Evolutionary conservation across 1,140 invertebrate genomes (phyloP), one percentile per base, ranked within the genome.

Genomic region (Gonatopus flavifemur): DNA sequence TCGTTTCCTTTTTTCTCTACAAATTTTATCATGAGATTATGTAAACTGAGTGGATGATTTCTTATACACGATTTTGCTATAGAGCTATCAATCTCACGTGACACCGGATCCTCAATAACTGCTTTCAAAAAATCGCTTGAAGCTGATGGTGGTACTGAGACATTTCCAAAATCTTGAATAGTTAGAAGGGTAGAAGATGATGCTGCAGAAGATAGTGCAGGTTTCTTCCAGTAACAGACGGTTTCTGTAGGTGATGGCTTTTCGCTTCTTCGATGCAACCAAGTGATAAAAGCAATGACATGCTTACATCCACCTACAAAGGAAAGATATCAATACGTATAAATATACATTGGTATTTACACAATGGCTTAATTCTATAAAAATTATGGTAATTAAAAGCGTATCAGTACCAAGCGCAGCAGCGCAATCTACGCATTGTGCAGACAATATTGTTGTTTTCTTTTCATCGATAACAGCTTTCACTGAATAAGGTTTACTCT

Each of bases 221-320:
- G 62, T 38, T 67, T 70, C 55, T 66, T 69, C 66, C 67, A 70
- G 33, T 72, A 72, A 18, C 66, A 69, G 15, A 38, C 55, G 3
- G 55, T 35, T 31, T 54, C 57, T 12, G 66, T 70, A 19, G 43
- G 50, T 19, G 60, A 37, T 20, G 63, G 55, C 16, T 68, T 58
- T 55, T 70, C 67, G 48, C 50, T 61, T 21, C 65, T 41, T 1
- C 59, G 49, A 52, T 69, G 57, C 2, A 52, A 9, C 63, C 68
- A 69, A 49, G 61, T 65, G 30, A 57, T 18, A 16, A 58, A 36
- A 19, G 48, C 60, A 46, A 61, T 39, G 28, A 40, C 51, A 60
- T 53, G 57, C 45, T 63, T 67, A 38, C 66, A 62, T 10, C 62
- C 58, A 18, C 64, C 55, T 54, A 16, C 8, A 49, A 46, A 49